phyloP scores from a whole-genome alignment of 2,113 vertebrate genomes.

The Ibidorhyncha struthersii region DNA sequence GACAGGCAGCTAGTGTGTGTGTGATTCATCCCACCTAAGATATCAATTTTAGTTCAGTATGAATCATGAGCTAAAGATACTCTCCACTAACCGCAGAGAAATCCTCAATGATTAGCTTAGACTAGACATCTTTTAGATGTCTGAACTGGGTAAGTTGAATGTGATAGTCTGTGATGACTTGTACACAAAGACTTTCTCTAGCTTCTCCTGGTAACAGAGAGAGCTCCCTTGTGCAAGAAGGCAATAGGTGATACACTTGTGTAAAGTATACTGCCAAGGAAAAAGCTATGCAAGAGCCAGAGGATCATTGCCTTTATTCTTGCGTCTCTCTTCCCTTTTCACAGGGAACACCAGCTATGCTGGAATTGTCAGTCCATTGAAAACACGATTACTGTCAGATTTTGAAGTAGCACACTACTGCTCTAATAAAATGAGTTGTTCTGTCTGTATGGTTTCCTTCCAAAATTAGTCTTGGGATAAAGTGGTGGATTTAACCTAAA shows the following conservation, averaged over 20 bases:
- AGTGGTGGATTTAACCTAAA: background rate
- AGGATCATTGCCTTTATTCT: background rate
- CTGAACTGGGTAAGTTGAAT: background rate
- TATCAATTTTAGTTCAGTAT: background rate
- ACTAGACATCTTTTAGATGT: background rate
- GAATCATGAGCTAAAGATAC: slow-evolving; percentile 28
- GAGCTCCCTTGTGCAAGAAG: background rate
- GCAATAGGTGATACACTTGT: background rate
- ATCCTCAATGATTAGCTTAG: background rate
- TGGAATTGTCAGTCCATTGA: background rate
- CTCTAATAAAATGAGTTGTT: background rate
- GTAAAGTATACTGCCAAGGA: background rate
- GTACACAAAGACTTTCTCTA: background rate
- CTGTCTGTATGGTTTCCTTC: background rate
- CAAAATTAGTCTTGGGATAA: slow-evolving; percentile 6
- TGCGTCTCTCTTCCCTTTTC: background rate
- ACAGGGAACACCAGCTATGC: background rate
- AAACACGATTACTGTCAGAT: background rate
- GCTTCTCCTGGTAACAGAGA: background rate
- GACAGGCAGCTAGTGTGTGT: background rate
- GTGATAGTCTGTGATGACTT: background rate
- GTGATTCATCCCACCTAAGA: background rate
- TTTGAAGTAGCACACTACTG: background rate
- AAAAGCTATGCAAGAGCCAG: background rate
- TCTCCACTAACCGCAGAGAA: background rate